Evolutionary conservation across 1,140 invertebrate species (phyloP).

Genomic region (Chymomyza costata): DNA sequence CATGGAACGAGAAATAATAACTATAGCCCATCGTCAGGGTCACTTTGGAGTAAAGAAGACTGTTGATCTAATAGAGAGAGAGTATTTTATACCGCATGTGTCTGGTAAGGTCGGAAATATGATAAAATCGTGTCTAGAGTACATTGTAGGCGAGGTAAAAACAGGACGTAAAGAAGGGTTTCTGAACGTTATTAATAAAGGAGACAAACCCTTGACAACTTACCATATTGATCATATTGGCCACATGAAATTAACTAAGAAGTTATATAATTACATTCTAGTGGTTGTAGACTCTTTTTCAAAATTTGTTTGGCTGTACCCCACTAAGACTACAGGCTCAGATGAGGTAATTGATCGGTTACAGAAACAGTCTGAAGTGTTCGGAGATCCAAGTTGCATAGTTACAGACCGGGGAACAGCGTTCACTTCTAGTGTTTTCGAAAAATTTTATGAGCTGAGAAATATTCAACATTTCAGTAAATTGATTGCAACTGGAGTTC

Average conservation of each 20-base stretch:
- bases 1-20: conserved; percentile 5
- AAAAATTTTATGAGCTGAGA: not conserved
- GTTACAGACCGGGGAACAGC: not conserved
- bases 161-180: conserved; percentile 1
- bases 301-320: conserved; percentile 3
- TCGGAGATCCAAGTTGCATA: not conserved
- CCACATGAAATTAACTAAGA: conserved; percentile 60
- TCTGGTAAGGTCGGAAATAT: not conserved
- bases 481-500: not conserved
- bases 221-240: conserved; percentile 42
- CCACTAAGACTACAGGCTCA: not conserved
- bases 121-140: not conserved
- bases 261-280: conserved; percentile 72
- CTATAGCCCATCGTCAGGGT: conserved; percentile 3
- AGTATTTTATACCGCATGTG: not conserved
- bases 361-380: not conserved
- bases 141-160: not conserved
- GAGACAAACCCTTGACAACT: conserved; percentile 21
- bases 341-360: not conserved
- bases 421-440: not conserved
- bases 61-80: not conserved
- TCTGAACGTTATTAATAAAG: not conserved
- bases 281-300: conserved; percentile 40
- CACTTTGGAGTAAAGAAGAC: conserved; percentile 1
- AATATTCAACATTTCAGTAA: not conserved